Base-by-base conservation (phyloP, 2,113 vertebrate genomes). In the Aptenodytes forsteri region DNA sequence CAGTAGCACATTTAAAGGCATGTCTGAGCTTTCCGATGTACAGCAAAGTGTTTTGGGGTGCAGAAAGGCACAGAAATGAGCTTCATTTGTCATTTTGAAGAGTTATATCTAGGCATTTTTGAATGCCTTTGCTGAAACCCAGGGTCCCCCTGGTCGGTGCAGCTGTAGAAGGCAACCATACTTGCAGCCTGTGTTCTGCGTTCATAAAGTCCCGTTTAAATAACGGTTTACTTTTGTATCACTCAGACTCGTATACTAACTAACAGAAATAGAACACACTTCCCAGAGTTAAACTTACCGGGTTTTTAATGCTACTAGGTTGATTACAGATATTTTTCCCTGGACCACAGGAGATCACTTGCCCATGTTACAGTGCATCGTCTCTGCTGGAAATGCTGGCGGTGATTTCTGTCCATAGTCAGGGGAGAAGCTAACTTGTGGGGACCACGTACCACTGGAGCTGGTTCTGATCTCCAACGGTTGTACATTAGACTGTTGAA, bases 401-500 rank as follows among this genome's bases (percentile, higher is more conserved):
- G 27, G 29, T 10, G 9, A 10, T 36, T 36, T 21, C 32, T 9
- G 18, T 86, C 55, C 9, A 0, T 16, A n/a, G 69, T 11, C 22
- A 25, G 23, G 44, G 25, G 26, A 83, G 76, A 66, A 23, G 29
- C 17, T 18, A 8, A 44, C 7, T 16, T 23, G 18, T 26, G 79
- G 23, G 44, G 19, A 46, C 23, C 75, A 22, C 0, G 0, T 47
- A 6, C 19, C 0, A 0, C 16, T 75, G 22, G 47, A 54, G 58
- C 73, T 81, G 46, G 16, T 32, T 95, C 76, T 87, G 38, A 44
- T 84, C 59, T 40, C 13, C 25, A 5, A 0, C 11, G 15, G 22
- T 50, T 70, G n/a, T 18, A 3, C 7, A 0, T 29, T 13, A 27
- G 23, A 6, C 23, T 34, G 40, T 13, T 38, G 20, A 23, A 55